Percentiles rank a stretch among this genome's conserved stretches.
These are phyloP conservation scores for Pristionchus maxplancki DNA, from an alignment of 2,888 invertebrate genomes.

Conservation along the genomic window DNA sequence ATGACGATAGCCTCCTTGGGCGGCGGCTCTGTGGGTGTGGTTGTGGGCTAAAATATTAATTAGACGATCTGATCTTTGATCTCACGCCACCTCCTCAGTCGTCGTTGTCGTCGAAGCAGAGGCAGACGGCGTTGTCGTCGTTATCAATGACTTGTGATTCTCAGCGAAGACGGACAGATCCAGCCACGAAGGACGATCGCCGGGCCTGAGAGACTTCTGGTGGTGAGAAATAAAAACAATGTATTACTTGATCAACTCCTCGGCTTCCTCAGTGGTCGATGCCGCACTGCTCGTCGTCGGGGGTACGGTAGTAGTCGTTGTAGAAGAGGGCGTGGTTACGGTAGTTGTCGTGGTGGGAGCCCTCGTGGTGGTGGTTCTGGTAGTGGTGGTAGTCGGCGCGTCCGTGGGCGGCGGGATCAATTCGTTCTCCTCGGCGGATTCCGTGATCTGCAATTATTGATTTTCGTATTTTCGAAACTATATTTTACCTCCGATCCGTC, in stretches of 20 bases:
- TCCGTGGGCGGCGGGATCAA: neutral
- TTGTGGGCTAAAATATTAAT: neutral
- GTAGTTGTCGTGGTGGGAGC: neutral
- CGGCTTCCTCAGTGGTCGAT: neutral
- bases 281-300: neutral
- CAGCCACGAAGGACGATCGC: constrained; percentile 42
- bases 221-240: neutral
- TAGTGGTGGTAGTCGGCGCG: neutral
- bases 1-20: neutral
- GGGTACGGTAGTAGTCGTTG: constrained; percentile 29
- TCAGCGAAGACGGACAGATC: constrained; percentile 46
- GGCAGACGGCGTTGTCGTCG: neutral
- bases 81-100: neutral
- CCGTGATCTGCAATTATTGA: neutral
- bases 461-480: neutral
- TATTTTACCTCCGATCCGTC: neutral
- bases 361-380: neutral
- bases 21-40: constrained; percentile 17
- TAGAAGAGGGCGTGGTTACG: neutral
- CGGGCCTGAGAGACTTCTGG: neutral
- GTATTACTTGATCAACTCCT: neutral
- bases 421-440: neutral
- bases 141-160: neutral
- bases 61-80: constrained; percentile 6
- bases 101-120: constrained; percentile 1